Conservation (phyloP, 2,113 vertebrate species). For the Neofelis nebulosa region DNA sequence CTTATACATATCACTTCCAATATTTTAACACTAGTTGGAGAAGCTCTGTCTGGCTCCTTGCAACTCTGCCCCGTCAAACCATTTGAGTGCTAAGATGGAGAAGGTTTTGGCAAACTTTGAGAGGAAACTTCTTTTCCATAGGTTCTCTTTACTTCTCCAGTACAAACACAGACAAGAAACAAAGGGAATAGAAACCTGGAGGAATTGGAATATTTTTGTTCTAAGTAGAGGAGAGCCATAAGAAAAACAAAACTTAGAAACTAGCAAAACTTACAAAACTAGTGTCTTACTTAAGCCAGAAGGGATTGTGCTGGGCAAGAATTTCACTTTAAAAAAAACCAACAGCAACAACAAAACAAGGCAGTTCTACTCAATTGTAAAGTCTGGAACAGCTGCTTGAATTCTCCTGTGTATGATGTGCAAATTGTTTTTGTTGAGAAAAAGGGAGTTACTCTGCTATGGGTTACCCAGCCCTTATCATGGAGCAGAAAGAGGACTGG, state of each 20-base stretch:
- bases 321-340: neutral
- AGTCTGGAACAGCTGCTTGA: neutral
- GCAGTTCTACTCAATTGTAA: neutral
- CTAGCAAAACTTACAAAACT: neutral
- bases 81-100: neutral
- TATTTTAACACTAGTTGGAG: constrained; percentile 1
- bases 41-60: neutral
- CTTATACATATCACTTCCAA: neutral
- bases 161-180: neutral
- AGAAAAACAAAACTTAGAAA: constrained; percentile 29
- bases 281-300: neutral
- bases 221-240: neutral
- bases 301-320: neutral
- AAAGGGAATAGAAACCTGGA: constrained; percentile 2
- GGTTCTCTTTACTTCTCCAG: neutral
- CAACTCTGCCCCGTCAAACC: neutral
- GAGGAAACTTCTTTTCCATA: neutral
- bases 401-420: neutral
- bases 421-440: constrained; percentile 8
- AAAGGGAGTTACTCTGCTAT: neutral
- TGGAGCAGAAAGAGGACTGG: neutral
- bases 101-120: neutral
- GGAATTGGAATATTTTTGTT: constrained; percentile 12
- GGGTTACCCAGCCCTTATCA: neutral
- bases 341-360: neutral